These are phyloP conservation scores for Acronicta psi DNA, from an alignment of 2,888 invertebrate genomes.

Conservation along the genomic window DNA sequence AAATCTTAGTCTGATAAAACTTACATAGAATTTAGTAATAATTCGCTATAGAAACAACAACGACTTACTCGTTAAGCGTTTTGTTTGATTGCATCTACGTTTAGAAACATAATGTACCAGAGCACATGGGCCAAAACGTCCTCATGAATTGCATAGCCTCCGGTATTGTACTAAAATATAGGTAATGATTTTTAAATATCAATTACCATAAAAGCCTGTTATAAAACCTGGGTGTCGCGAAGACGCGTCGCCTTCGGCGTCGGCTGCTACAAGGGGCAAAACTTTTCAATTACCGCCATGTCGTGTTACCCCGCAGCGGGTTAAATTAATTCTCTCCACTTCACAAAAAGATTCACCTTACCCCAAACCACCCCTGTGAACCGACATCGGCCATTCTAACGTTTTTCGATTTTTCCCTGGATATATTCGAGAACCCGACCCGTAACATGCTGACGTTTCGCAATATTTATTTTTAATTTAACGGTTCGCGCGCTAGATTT, in stretches of 20 bases:
- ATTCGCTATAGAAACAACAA: too few relatives aligned
- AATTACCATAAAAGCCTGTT: slow-evolving; percentile 66
- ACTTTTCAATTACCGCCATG: slow-evolving; percentile 89
- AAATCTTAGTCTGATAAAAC: too few relatives aligned
- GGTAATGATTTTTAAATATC: slow-evolving; percentile 46
- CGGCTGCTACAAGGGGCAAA: slow-evolving; percentile 85
- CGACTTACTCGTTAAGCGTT: too few relatives aligned
- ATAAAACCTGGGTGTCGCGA: slow-evolving; percentile 68
- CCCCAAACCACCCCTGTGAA: slow-evolving; percentile 76
- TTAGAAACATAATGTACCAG: too few relatives aligned
- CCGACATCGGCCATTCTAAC: slow-evolving; percentile 77
- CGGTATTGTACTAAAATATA: not conserved
- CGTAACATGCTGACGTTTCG: slow-evolving; percentile 88
- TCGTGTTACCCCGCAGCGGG: slow-evolving; percentile 89
- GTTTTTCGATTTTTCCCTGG: slow-evolving; percentile 77
- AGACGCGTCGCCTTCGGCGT: slow-evolving; percentile 72
- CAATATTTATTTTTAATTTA: slow-evolving; percentile 89
- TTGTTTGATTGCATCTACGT: too few relatives aligned
- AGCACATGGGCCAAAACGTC: too few relatives aligned
- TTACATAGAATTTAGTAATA: too few relatives aligned
- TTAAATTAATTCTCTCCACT: slow-evolving; percentile 89
- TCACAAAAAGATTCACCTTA: slow-evolving; percentile 89
- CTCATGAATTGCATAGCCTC: too few relatives aligned
- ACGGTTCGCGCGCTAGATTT: slow-evolving; percentile 83
- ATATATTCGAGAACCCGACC: slow-evolving; percentile 72